phyloP scores from a whole-genome alignment of 2,888 invertebrate genomes.

The Lasioglossum leucozonium region DNA sequence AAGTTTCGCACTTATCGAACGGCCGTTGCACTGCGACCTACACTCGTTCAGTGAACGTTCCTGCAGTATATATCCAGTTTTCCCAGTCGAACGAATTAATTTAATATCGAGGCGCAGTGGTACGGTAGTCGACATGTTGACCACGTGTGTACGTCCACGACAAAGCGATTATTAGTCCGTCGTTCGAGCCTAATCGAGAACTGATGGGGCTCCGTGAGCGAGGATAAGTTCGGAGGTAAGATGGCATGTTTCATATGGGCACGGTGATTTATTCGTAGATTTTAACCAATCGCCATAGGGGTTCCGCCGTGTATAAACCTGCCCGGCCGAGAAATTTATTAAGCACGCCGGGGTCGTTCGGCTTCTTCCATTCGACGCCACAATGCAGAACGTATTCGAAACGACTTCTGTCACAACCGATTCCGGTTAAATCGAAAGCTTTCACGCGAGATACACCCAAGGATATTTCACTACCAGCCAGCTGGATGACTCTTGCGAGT shows the following conservation, averaged over 20 bases:
- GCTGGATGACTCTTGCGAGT: too few relatives aligned
- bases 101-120: too few relatives aligned
- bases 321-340: slow-evolving; percentile 58
- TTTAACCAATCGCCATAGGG: slow-evolving; percentile 68
- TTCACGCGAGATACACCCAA: not conserved
- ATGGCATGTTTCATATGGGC: slow-evolving; percentile 58
- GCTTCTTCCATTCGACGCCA: slow-evolving; percentile 48
- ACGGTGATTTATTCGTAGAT: slow-evolving; percentile 66
- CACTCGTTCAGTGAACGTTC: too few relatives aligned
- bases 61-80: too few relatives aligned
- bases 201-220: slow-evolving; percentile 47
- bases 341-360: slow-evolving; percentile 39
- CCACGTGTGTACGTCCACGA: too few relatives aligned
- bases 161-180: too few relatives aligned
- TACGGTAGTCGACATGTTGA: not conserved
- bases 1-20: not conserved
- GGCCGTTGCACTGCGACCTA: not conserved
- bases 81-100: too few relatives aligned
- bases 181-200: slow-evolving; percentile 20
- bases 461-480: slow-evolving; percentile 19
- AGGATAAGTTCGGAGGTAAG: slow-evolving; percentile 45
- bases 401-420: slow-evolving; percentile 49
- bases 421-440: slow-evolving; percentile 39
- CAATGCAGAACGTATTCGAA: slow-evolving; percentile 52
- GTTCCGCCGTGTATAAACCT: slow-evolving; percentile 55